These are phyloP conservation scores for Tridacna crocea DNA, from an alignment of 2,888 invertebrate species.

Conservation along the genomic window DNA sequence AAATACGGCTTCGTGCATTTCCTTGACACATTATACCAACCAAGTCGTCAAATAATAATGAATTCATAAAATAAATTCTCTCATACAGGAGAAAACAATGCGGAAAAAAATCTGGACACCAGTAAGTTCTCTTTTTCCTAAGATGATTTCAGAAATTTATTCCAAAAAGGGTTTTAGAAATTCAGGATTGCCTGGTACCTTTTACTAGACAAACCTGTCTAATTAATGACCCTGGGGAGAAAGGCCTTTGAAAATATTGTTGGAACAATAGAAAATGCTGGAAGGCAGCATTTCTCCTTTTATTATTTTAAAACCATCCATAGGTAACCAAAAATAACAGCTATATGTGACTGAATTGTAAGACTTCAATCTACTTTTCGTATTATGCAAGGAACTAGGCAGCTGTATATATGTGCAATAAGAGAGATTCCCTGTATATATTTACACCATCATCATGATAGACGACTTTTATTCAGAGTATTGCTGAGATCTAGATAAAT, in stretches of 20 bases:
- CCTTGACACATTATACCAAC: no score
- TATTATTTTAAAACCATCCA: no score
- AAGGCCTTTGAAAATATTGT: neutral
- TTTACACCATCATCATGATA: neutral
- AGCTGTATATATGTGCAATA: neutral
- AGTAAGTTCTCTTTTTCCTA: slow-evolving; percentile 6
- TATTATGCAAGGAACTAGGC: neutral
- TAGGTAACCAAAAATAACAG: neutral
- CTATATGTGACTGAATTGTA: neutral
- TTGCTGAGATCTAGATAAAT: no score
- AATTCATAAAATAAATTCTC: no score
- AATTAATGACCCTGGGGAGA: neutral
- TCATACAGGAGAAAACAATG: no score
- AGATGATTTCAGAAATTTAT: no score
- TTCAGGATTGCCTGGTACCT: no score
- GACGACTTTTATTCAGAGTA: neutral
- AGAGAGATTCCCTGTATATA: neutral
- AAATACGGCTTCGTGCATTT: no score
- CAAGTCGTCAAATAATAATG: no score
- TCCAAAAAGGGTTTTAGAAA: no score
- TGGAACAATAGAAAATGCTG: neutral
- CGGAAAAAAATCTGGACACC: no score
- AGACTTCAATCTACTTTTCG: neutral
- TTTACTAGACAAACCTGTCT: no score
- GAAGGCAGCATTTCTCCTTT: neutral